phyloP scores from a whole-genome alignment of 2,113 vertebrate genomes.

The Bothrops jararaca region DNA sequence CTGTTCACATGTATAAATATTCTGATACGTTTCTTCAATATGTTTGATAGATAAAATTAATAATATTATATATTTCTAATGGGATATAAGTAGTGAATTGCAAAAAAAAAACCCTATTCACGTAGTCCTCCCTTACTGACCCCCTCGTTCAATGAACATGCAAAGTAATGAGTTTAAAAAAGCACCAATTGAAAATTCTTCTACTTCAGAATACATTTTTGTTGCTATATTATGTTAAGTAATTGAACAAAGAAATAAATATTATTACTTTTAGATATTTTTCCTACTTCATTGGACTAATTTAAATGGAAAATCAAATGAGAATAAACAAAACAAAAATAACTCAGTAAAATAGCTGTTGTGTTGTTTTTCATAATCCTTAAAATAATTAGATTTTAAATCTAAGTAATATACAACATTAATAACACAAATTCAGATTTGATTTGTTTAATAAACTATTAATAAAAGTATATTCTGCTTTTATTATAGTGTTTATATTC shows the following conservation, averaged over 20 bases:
- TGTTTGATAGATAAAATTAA: neutral
- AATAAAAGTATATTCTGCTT: constrained; percentile 28
- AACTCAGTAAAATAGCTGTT: constrained; percentile 26
- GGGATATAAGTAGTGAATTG: neutral
- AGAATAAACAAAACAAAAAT: constrained; percentile 23
- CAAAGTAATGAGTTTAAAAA: neutral
- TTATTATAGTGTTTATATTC: constrained; percentile 51
- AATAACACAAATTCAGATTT: constrained; percentile 54
- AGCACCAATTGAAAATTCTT: constrained; percentile 35
- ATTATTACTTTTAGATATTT: constrained; percentile 41
- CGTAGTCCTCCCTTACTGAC: neutral
- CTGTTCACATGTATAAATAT: neutral
- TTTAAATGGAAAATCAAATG: constrained; percentile 53
- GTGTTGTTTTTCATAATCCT: constrained; percentile 35
- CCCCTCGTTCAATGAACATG: neutral
- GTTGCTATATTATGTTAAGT: neutral
- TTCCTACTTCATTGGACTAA: constrained; percentile 33
- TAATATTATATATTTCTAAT: neutral
- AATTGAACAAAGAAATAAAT: neutral
- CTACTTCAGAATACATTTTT: neutral
- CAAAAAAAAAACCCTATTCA: neutral
- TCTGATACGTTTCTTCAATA: neutral
- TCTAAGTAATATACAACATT: constrained; percentile 33
- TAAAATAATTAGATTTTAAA: constrained; percentile 35
- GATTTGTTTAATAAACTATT: constrained; percentile 39